These are phyloP conservation scores for Branchinecta lynchi DNA, from an alignment of 1,140 invertebrate species.

Conservation along the genomic window DNA sequence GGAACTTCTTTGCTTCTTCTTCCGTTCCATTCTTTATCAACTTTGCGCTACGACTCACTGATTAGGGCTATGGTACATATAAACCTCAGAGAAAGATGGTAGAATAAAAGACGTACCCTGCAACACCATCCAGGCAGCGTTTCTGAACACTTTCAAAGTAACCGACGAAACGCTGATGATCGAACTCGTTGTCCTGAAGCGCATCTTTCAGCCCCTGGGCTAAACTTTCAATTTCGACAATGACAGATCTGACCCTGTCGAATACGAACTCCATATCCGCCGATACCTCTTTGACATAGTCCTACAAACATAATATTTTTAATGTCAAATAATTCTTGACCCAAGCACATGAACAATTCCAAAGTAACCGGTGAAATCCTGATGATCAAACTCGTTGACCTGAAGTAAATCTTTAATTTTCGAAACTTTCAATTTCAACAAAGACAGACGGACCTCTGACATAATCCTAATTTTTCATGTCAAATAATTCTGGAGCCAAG, in stretches of 20 bases:
- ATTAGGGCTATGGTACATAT: too few species aligned
- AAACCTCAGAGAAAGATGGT: too few species aligned
- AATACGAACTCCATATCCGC: not conserved
- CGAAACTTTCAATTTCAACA: too few species aligned
- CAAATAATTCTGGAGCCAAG: too few species aligned
- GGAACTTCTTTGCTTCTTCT: too few species aligned
- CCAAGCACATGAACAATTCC: not conserved
- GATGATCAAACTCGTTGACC: constrained; percentile 1
- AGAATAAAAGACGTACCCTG: not conserved
- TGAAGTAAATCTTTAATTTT: not conserved
- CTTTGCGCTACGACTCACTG: too few species aligned
- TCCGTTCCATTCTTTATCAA: too few species aligned
- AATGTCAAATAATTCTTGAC: too few species aligned
- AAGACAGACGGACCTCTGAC: too few species aligned
- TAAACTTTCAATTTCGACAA: not conserved
- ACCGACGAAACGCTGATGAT: not conserved
- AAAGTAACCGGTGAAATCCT: not conserved
- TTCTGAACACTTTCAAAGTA: not conserved
- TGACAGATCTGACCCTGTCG: not conserved
- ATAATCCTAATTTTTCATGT: too few species aligned
- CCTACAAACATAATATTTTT: not conserved
- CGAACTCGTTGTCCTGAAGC: not conserved
- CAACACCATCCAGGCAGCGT: not conserved
- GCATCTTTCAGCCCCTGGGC: not conserved
- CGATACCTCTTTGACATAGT: not conserved